Conservation (phyloP, 1,140 invertebrate species). For the Drosophila murphyi region DNA sequence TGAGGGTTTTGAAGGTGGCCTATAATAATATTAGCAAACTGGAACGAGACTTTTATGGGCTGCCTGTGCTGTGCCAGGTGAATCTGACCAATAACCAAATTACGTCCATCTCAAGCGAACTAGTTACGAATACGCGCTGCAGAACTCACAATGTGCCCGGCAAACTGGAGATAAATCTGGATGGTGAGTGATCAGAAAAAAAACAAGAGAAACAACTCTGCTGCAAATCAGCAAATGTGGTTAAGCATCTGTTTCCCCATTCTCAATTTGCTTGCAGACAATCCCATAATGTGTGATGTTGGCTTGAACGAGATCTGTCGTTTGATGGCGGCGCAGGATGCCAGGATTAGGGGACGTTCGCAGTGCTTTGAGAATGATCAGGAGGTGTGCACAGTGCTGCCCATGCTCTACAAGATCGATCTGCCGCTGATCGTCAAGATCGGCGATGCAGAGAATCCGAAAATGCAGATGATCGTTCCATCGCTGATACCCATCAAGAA, state of each 20-base stretch:
- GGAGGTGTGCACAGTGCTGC: conserved; percentile 84
- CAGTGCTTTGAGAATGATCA: conserved; percentile 86
- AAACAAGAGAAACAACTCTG: background rate
- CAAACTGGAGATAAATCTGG: conserved; percentile 90
- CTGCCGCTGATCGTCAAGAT: conserved; percentile 62
- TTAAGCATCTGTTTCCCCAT: too few species aligned
- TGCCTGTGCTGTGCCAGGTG: conserved; percentile 90
- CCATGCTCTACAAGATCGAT: conserved; percentile 81
- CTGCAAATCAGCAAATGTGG: too few species aligned
- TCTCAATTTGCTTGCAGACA: conserved; percentile 87
- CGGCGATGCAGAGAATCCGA: conserved; percentile 52
- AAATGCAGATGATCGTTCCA: conserved; percentile 66
- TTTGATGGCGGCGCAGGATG: conserved; percentile 88
- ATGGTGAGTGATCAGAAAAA: conserved; percentile 86
- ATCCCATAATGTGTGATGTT: conserved; percentile 90
- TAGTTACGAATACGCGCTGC: conserved; percentile 91
- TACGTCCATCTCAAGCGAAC: conserved; percentile 88
- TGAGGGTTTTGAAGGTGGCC: conserved; percentile 90
- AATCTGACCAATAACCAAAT: conserved; percentile 92
- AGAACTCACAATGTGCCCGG: conserved; percentile 90
- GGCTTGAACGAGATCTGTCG: conserved; percentile 88
- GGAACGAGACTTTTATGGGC: conserved; percentile 91
- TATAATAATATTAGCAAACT: conserved; percentile 90
- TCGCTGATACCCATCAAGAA: conserved; percentile 64
- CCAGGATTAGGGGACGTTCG: conserved; percentile 87